These are phyloP conservation scores for Genyomyrus donnyi DNA, from an alignment of 2,113 vertebrate genomes.

Conservation along the genomic window DNA sequence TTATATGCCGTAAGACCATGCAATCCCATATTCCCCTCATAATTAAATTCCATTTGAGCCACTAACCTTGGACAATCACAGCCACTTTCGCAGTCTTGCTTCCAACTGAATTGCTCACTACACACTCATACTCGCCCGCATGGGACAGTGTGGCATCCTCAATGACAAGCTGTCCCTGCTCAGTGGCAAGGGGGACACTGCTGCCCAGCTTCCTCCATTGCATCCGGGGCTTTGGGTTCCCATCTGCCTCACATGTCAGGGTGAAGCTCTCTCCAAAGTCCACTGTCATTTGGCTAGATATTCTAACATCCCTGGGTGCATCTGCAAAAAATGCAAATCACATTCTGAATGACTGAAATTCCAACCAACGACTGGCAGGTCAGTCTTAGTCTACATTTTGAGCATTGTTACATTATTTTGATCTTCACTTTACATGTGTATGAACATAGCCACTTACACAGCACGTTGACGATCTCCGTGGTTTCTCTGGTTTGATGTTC, in stretches of 20 bases:
- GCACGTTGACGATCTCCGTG: slow-evolving; percentile 24
- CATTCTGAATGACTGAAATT: background rate
- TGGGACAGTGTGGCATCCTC: background rate
- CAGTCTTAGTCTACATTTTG: background rate
- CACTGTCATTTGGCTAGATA: background rate
- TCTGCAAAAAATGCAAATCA: slow-evolving; percentile 31
- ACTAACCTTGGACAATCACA: slow-evolving; percentile 43
- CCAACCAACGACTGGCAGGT: background rate
- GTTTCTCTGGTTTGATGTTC: slow-evolving; percentile 37
- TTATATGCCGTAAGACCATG: background rate
- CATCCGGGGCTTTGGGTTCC: slow-evolving; percentile 39
- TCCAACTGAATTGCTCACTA: slow-evolving; percentile 42
- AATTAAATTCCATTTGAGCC: background rate
- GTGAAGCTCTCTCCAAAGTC: slow-evolving; percentile 25
- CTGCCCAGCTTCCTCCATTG: slow-evolving; percentile 38
- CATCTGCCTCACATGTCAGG: slow-evolving; percentile 40
- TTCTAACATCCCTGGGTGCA: slow-evolving; percentile 33
- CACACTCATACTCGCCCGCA: slow-evolving; percentile 43
- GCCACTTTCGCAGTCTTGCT: background rate
- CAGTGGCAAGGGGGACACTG: background rate
- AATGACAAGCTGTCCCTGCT: slow-evolving; percentile 15
- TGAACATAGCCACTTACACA: slow-evolving; percentile 44
- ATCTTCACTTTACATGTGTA: background rate
- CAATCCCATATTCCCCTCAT: background rate
- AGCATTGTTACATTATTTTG: background rate